phyloP scores from a whole-genome alignment of 2,797 vertebrate species.

The Brotogeris chrysoptera region DNA sequence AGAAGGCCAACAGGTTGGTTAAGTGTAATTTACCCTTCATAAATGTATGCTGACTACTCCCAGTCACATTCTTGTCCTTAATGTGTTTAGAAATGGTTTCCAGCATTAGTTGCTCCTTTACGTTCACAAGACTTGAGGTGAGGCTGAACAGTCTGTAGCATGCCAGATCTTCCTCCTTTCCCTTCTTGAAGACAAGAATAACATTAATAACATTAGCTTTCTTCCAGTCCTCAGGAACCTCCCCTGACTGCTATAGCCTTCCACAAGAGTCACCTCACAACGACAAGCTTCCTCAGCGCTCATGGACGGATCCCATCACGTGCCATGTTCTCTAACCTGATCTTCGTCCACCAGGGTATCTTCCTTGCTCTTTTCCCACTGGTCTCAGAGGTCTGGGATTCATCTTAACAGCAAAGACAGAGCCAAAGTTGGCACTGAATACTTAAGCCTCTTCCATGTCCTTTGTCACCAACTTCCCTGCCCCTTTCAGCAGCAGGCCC shows the following conservation, averaged over 20 bases:
- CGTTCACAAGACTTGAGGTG: background rate
- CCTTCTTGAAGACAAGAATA: background rate
- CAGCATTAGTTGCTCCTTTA: background rate
- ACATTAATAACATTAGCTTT: background rate
- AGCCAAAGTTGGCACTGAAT: background rate
- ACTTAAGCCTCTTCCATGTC: background rate
- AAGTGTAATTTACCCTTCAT: background rate
- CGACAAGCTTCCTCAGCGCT: background rate
- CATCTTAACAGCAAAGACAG: background rate
- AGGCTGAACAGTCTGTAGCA: background rate
- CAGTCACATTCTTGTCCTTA: background rate
- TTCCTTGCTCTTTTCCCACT: background rate
- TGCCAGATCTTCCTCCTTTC: background rate
- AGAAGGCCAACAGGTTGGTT: background rate
- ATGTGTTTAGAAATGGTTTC: background rate
- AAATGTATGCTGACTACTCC: background rate
- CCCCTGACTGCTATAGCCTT: background rate
- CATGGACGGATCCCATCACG: background rate
- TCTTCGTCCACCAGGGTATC: background rate
- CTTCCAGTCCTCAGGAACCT: background rate
- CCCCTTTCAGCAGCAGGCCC: background rate
- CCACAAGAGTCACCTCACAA: background rate
- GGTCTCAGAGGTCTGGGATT: background rate
- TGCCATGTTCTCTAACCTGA: background rate
- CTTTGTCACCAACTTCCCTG: background rate